These are phyloP conservation scores for Cheilosia soror DNA, from an alignment of 2,888 invertebrate species.

Conservation along the genomic window DNA sequence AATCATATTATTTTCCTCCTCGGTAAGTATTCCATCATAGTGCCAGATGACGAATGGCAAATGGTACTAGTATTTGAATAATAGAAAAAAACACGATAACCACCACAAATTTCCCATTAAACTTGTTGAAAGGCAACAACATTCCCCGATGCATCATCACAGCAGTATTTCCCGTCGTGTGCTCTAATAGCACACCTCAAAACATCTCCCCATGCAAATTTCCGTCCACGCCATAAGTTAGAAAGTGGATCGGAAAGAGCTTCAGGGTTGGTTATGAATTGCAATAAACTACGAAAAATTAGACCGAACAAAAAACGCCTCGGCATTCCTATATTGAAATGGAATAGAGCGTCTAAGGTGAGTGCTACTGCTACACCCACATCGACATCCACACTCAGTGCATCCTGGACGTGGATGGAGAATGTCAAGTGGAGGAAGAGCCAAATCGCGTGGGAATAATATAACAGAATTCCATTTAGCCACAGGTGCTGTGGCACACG, in stretches of 20 bases:
- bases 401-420: constrained; percentile 18
- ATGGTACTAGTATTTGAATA: too few relatives aligned
- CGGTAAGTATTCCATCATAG: too few relatives aligned
- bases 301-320: constrained; percentile 1
- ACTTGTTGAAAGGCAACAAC: constrained; percentile 51
- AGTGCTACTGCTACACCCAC: constrained; percentile 7
- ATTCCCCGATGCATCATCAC: constrained; percentile 47
- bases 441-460: constrained; percentile 69
- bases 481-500: constrained; percentile 61
- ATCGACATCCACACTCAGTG: constrained; percentile 27
- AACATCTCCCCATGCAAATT: constrained; percentile 43
- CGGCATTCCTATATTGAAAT: too few relatives aligned
- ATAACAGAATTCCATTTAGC: constrained; percentile 72
- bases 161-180: constrained; percentile 1
- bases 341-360: constrained; percentile 31
- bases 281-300: constrained; percentile 66
- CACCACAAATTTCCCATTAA: constrained; percentile 43
- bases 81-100: background rate
- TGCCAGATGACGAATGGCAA: too few relatives aligned
- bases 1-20: too few relatives aligned
- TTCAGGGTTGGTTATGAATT: constrained; percentile 61
- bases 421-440: constrained; percentile 37
- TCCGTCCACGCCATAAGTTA: constrained; percentile 36
- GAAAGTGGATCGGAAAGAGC: constrained; percentile 59
- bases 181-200: background rate